A percentile compares a stretch with the other conserved stretches of the same genome.
These are phyloP conservation scores for Argyresthia albistria DNA, from an alignment of 2,888 invertebrate genomes.

Conservation along the genomic window DNA sequence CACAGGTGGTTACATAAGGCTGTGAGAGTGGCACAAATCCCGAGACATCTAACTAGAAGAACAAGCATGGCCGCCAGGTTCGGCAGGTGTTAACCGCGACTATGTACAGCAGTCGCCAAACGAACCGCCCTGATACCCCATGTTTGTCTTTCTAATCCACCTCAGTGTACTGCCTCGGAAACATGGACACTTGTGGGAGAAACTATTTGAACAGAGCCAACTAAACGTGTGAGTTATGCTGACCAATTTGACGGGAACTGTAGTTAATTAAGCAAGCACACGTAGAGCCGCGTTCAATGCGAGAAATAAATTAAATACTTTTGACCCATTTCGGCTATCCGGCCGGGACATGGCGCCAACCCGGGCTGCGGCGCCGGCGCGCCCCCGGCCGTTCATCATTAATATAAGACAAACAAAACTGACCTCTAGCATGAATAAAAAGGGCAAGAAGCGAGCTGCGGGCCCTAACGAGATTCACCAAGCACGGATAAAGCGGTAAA, in stretches of 20 bases:
- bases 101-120: conserved; percentile 40
- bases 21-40: conserved; percentile 3
- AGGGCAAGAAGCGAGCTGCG: conserved; percentile 31
- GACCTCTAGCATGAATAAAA: conserved; percentile 38
- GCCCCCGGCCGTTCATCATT: conserved; percentile 63
- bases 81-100: conserved; percentile 57
- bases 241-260: conserved; percentile 30
- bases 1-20: background rate
- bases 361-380: conserved; percentile 59
- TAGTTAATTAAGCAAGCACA: conserved; percentile 55
- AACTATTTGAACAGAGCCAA: conserved; percentile 33
- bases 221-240: conserved; percentile 26
- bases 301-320: conserved; percentile 65
- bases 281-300: conserved; percentile 30
- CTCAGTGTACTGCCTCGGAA: background rate
- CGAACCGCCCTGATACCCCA: conserved; percentile 57
- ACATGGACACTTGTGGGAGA: conserved; percentile 23
- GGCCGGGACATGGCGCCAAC: conserved; percentile 63
- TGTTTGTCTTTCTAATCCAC: conserved; percentile 48
- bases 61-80: conserved; percentile 41
- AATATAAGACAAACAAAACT: conserved; percentile 70
- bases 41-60: conserved; percentile 19
- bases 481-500: conserved; percentile 69
- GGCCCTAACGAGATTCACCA: conserved; percentile 67
- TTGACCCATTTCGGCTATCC: conserved; percentile 54